Evolutionary conservation across 1,140 invertebrate genomes (phyloP), one percentile per base, ranked within the genome.

Genomic region (Lamellibrachia luymesi): DNA sequence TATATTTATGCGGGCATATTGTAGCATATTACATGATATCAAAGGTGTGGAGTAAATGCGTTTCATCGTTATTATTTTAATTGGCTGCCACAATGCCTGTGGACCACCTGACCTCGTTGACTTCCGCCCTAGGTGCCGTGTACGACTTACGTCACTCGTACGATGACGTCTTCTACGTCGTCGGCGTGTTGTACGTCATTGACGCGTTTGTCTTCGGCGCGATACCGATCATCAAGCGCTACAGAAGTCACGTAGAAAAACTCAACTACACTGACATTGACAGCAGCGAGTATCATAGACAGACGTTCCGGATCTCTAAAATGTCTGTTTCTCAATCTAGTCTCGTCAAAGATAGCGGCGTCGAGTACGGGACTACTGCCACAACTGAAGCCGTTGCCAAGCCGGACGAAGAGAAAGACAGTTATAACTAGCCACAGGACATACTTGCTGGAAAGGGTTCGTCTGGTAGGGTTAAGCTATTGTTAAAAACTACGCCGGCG

Each of bases 111-210:
- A 80, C 17, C 13, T 80, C 64, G 17, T 22, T 80, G 64, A 80
- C 64, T 80, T 80, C 7, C 13, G 64, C 17, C 13, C 91, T 80
- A 94, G 94, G 94, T 51, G 90, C 92, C 8, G 90, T 94, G 22
- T 94, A 90, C 91, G 94, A 94, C 90, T 38, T 94, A 8, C 94
- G 93, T 92, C 50, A 93, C 17, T 93, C 93, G 22, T 94, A 94
- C 51, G 94, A 94, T 80, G 94, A 94, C 80, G 94, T 94, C 7
- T 94, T 94, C 90, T 94, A 93, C 92, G 94, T 94, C 27, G 93
- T 93, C 50, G 94, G 94, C 22, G 50, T 92, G 50, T 51, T 94
- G 22, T 94, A 94, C 90, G n/a, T 94, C 38, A 92, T 94, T 10
- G 93, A 94, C 38, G 91, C 92, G 25, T 25, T 93, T 49, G 52